Base-by-base conservation (phyloP, 2,113 vertebrate genomes). In the Sinosuthora webbiana region DNA sequence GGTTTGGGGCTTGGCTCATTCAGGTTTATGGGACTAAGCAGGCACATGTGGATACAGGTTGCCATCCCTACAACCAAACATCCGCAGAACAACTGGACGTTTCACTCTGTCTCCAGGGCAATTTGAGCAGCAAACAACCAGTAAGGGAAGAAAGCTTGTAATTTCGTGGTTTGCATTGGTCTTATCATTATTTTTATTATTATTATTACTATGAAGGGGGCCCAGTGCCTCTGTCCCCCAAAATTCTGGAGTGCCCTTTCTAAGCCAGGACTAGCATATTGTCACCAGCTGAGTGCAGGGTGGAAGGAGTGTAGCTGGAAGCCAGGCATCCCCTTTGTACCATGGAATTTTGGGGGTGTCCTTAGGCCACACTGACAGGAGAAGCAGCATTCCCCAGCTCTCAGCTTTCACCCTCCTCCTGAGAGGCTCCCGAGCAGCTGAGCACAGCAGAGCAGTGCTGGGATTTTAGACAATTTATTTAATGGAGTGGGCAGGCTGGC, bases 391-490 rank as follows among this genome's bases (percentile, higher is more conserved):
- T 96, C 93, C 83, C 84, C 84, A 74, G 76, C 52, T 93, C 93
- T 97, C 94, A 87, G 83, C 80, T 96, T 96, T 96, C 94, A 89
- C 56, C 52, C 44, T 65, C 24, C 68, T 92, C 88, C 88, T 21
- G 12, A 56, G 85, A 78, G 79, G 76, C 83, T 63, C 90, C 64
- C 0, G 0, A 90, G 92, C 93, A 95, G 94, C 94, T 89, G 88
- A 92, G 76, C 56, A 17, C 39, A 19, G 90, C 13, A 1, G 1
- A 80, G 78, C 7, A 3, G 49, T 3, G 31, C 87, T 53, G 59
- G 47, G 64, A 25, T 56, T 24, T 74, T 7, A 50, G 28, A 45
- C 41, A 33, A 39, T 56, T 75, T 77, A 53, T 77, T 67, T 59
- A 39, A 65, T 28, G 45, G 35, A 44, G 37, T 52, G 55, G 79